Conservation (phyloP, 2,888 invertebrate genomes). For the Cryptocephalus primarius region DNA sequence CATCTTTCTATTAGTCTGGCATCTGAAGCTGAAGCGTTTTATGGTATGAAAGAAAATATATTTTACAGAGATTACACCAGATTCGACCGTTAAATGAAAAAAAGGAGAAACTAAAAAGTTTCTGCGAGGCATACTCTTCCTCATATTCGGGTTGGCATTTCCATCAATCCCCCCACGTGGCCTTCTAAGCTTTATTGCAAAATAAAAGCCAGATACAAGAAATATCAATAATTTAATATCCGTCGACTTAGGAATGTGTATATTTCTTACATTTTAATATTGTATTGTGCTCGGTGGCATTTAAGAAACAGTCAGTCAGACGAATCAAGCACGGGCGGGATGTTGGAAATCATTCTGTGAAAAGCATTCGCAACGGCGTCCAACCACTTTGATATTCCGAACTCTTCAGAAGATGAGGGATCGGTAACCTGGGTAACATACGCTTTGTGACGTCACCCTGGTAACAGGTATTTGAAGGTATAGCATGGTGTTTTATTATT, state of each 20-base stretch:
- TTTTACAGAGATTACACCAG: too few species aligned
- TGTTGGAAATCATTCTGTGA: slow-evolving; percentile 14
- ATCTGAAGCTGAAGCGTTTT: too few species aligned
- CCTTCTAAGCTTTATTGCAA: background rate
- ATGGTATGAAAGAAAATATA: too few species aligned
- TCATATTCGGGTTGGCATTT: too few species aligned
- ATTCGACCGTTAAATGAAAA: too few species aligned
- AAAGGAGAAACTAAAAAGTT: too few species aligned
- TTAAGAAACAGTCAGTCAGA: slow-evolving; percentile 21
- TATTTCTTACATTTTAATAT: slow-evolving; percentile 31
- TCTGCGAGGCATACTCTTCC: too few species aligned
- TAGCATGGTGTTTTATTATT: slow-evolving; percentile 10
- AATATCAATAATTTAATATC: slow-evolving; percentile 36
- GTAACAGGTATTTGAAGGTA: slow-evolving; percentile 25
- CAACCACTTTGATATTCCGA: slow-evolving; percentile 14
- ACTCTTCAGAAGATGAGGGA: slow-evolving; percentile 26
- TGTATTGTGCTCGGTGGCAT: slow-evolving; percentile 26
- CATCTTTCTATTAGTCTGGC: too few species aligned
- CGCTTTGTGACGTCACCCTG: slow-evolving; percentile 38
- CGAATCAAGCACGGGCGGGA: slow-evolving; percentile 3
- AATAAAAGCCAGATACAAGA: slow-evolving; percentile 5
- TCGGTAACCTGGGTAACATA: slow-evolving; percentile 36
- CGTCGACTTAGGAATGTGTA: slow-evolving; percentile 22
- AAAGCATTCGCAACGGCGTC: slow-evolving; percentile 23
- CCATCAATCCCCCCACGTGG: too few species aligned